A percentile compares a stretch with the other conserved stretches of the same genome.
phyloP scores from a whole-genome alignment of 92 coral and sea anemone genomes.

The Porites rus region DNA sequence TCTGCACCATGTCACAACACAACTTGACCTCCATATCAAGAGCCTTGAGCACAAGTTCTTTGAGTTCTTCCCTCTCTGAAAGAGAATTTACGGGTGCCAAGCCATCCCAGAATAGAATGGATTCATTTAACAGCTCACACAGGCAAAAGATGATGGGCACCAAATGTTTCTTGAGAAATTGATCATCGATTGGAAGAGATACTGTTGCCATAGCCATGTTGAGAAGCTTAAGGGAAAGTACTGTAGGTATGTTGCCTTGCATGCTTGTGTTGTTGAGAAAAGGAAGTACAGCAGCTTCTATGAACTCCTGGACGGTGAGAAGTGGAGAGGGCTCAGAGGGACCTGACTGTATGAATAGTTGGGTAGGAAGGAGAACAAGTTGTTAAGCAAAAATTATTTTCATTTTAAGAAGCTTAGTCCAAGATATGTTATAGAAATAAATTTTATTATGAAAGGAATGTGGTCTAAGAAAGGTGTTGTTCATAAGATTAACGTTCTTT shows the following conservation, averaged over 20 bases:
- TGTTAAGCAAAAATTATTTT: not conserved
- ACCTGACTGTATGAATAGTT: not conserved
- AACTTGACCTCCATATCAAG: constrained; percentile 49
- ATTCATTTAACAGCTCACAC: constrained; percentile 67
- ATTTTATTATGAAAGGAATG: too few relatives aligned
- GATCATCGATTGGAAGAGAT: not conserved
- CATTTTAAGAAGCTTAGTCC: too few relatives aligned
- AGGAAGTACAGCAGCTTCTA: constrained; percentile 61
- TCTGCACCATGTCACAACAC: constrained; percentile 43
- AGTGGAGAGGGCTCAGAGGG: constrained; percentile 15
- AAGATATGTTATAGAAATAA: too few relatives aligned
- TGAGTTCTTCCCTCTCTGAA: constrained; percentile 60
- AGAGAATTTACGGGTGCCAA: constrained; percentile 61
- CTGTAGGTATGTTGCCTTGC: constrained; percentile 46
- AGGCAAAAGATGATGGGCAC: constrained; percentile 67
- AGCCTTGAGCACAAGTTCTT: constrained; percentile 54
- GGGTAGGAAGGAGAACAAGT: not conserved
- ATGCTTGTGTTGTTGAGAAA: constrained; percentile 46
- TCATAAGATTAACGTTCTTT: too few relatives aligned
- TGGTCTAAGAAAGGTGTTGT: too few relatives aligned
- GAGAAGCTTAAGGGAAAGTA: constrained; percentile 60
- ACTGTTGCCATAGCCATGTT: constrained; percentile 40
- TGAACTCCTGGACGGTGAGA: constrained; percentile 30
- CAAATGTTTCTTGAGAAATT: constrained; percentile 51
- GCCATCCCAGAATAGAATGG: constrained; percentile 73